Conservation (phyloP, 2,113 vertebrate genomes). For the Lepidothrix coronata region DNA sequence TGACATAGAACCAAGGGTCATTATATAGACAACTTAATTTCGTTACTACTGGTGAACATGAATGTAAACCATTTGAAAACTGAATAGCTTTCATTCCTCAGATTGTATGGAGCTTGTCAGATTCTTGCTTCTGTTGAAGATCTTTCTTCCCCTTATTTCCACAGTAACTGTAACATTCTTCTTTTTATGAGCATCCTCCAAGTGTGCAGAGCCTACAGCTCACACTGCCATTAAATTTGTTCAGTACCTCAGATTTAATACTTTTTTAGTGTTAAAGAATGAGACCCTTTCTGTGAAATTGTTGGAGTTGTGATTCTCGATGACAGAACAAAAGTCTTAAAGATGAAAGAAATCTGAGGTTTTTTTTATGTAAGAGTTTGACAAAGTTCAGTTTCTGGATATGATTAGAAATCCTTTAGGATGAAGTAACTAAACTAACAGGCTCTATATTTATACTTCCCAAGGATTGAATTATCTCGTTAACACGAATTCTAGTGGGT, state of each 20-base stretch:
- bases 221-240: background rate
- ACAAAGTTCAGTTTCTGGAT: background rate
- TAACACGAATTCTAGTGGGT: background rate
- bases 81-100: background rate
- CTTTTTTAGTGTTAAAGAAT: background rate
- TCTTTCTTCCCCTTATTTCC: background rate
- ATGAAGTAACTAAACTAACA: background rate
- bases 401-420: background rate
- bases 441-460: background rate
- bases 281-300: background rate
- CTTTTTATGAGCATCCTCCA: background rate
- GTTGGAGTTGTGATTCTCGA: background rate
- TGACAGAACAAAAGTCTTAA: background rate
- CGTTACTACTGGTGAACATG: background rate
- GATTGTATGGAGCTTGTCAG: background rate
- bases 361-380: background rate
- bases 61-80: background rate
- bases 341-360: background rate
- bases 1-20: background rate
- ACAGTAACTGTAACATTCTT: background rate
- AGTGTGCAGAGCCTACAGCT: background rate
- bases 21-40: background rate
- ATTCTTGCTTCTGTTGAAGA: background rate
- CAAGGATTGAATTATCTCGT: background rate
- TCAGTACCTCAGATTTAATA: background rate